Conservation (phyloP, 2,888 invertebrate genomes). For the Hydriomena furcata region DNA sequence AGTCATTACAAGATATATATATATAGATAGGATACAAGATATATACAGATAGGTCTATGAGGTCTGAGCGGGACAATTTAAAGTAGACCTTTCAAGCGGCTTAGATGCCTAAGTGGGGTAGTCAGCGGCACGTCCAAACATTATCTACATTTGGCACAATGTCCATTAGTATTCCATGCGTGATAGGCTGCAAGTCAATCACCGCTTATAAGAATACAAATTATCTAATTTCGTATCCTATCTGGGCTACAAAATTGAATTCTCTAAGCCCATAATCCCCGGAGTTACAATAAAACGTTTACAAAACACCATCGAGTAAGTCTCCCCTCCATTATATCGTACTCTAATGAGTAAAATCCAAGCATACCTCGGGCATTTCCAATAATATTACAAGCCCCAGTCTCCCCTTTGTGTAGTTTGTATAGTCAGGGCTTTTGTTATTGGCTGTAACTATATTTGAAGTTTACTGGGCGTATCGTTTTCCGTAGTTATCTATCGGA, state of each 20-base stretch:
- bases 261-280: slow-evolving; percentile 40
- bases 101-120: too few species aligned
- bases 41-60: too few species aligned
- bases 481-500: background rate
- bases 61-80: too few species aligned
- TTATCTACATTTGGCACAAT: too few species aligned
- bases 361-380: slow-evolving; percentile 76
- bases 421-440: slow-evolving; percentile 28
- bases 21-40: too few species aligned
- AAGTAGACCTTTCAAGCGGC: too few species aligned
- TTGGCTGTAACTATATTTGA: slow-evolving; percentile 15
- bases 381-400: slow-evolving; percentile 73
- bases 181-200: too few species aligned
- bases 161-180: too few species aligned
- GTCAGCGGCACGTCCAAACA: too few species aligned
- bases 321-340: slow-evolving; percentile 63
- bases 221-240: too few species aligned
- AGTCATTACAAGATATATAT: too few species aligned
- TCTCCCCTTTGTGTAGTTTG: slow-evolving; percentile 45
- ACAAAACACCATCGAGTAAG: slow-evolving; percentile 61
- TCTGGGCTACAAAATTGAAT: slow-evolving; percentile 19
- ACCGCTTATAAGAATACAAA: too few species aligned
- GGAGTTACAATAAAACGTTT: slow-evolving; percentile 63
- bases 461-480: slow-evolving; percentile 11
- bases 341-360: slow-evolving; percentile 81